These are phyloP conservation scores for Sycophila sp. DNA, from an alignment of 1,140 invertebrate genomes.

Conservation along the genomic window DNA sequence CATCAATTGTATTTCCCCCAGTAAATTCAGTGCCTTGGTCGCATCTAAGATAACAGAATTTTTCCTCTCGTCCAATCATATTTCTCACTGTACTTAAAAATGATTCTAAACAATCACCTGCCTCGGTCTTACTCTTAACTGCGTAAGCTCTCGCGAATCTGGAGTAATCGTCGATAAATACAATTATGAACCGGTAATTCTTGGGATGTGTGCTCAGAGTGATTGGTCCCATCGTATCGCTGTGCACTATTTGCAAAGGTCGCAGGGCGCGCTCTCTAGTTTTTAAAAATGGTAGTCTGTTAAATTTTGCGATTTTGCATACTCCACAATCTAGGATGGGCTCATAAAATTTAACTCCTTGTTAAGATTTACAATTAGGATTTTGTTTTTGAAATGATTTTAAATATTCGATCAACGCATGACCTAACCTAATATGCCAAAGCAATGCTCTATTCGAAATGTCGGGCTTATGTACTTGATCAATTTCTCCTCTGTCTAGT, in stretches of 20 bases:
- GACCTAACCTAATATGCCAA: neutral
- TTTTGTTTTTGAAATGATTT: neutral
- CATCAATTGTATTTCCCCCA: neutral
- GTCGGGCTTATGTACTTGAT: too few species aligned
- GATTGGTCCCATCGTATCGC: neutral
- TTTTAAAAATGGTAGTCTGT: neutral
- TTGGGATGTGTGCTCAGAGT: neutral
- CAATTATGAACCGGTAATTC: neutral
- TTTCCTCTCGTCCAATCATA: neutral
- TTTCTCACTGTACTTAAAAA: neutral
- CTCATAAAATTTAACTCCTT: neutral
- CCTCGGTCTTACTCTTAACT: neutral
- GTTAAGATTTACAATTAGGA: neutral
- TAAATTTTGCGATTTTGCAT: neutral
- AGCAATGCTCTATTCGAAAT: too few species aligned
- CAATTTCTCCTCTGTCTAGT: too few species aligned
- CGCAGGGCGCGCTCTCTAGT: neutral
- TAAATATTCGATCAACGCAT: neutral
- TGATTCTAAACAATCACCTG: neutral
- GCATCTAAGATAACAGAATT: neutral
- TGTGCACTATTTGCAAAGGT: neutral
- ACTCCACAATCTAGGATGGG: neutral
- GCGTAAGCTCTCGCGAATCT: neutral
- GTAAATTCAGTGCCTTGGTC: neutral
- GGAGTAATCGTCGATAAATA: neutral